A percentile compares a stretch with the other conserved stretches of the same genome.
These are phyloP conservation scores for Gymnocephalus cernua DNA, from an alignment of 2,113 vertebrate genomes.

Conservation along the genomic window DNA sequence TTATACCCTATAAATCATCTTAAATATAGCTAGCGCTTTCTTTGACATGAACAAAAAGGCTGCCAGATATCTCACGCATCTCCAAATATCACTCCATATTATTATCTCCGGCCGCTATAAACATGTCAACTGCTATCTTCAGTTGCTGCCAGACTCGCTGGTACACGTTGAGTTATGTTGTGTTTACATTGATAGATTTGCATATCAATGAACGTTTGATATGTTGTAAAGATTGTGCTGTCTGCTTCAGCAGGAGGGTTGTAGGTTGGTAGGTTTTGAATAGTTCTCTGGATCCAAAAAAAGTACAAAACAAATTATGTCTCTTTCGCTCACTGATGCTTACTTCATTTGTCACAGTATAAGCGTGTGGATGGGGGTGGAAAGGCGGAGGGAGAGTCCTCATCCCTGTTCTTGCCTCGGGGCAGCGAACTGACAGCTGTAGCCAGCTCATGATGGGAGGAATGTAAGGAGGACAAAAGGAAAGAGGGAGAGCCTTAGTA, in stretches of 20 bases:
- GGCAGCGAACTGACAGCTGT: conserved; percentile 46
- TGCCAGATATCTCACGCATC: too few species aligned
- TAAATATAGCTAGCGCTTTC: too few species aligned
- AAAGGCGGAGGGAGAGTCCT: not conserved
- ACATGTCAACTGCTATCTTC: not conserved
- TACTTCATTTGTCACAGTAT: not conserved
- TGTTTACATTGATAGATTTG: too few species aligned
- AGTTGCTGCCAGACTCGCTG: not conserved
- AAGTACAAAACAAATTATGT: not conserved
- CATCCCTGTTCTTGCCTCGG: conserved; percentile 16
- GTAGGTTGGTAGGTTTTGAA: not conserved
- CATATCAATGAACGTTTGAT: not conserved
- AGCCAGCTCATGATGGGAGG: conserved; percentile 42
- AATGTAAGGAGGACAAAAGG: conserved; percentile 62
- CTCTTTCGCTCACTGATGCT: not conserved
- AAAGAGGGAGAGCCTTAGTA: conserved; percentile 35
- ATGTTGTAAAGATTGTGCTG: not conserved
- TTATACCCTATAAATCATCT: not conserved
- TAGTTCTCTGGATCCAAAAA: not conserved
- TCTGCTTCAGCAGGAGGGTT: not conserved
- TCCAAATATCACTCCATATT: not conserved
- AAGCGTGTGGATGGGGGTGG: not conserved
- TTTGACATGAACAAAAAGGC: not conserved
- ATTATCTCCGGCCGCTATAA: conserved; percentile 2
- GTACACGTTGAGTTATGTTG: not conserved